Percentiles rank a stretch among this genome's conserved stretches.
phyloP scores from a whole-genome alignment of 2,888 invertebrate species.

The Onchidella celtica region DNA sequence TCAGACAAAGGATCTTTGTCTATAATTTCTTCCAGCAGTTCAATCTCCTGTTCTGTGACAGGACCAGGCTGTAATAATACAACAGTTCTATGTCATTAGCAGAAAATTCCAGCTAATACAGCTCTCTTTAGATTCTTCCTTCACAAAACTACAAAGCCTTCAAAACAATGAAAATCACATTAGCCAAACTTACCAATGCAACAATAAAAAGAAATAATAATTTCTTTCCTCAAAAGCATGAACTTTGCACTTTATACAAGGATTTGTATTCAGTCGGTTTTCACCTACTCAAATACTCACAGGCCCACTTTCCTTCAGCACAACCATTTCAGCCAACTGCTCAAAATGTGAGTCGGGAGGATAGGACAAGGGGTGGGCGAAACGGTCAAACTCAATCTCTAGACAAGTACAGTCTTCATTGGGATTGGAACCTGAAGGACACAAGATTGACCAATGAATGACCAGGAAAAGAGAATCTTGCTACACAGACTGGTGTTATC shows the following conservation, averaged over 20 bases:
- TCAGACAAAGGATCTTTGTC: slow-evolving; percentile 82
- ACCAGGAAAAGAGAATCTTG: too few relatives aligned
- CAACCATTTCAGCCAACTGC: slow-evolving; percentile 74
- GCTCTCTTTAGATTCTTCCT: too few relatives aligned
- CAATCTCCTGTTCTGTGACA: slow-evolving; percentile 59
- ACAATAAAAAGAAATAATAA: not conserved
- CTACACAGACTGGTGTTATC: too few relatives aligned
- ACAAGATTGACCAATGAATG: not conserved
- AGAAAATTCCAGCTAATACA: too few relatives aligned
- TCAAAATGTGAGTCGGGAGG: slow-evolving; percentile 80
- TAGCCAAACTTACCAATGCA: not conserved
- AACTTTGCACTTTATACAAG: not conserved
- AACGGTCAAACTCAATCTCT: slow-evolving; percentile 81
- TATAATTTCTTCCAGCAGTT: slow-evolving; percentile 77
- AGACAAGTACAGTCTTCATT: slow-evolving; percentile 81
- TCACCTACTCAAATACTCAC: too few relatives aligned
- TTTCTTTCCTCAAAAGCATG: not conserved
- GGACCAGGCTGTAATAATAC: slow-evolving; percentile 1
- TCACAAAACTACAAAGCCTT: too few relatives aligned
- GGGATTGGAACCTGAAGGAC: slow-evolving; percentile 79
- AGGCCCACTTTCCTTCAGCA: slow-evolving; percentile 44
- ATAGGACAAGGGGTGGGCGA: slow-evolving; percentile 80
- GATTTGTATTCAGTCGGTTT: too few relatives aligned
- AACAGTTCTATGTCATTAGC: too few relatives aligned
- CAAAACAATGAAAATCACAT: not conserved